Evolutionary conservation across 2,888 invertebrate genomes (phyloP), one percentile per base, ranked within the genome.

Genomic region (Plutella xylostella): DNA sequence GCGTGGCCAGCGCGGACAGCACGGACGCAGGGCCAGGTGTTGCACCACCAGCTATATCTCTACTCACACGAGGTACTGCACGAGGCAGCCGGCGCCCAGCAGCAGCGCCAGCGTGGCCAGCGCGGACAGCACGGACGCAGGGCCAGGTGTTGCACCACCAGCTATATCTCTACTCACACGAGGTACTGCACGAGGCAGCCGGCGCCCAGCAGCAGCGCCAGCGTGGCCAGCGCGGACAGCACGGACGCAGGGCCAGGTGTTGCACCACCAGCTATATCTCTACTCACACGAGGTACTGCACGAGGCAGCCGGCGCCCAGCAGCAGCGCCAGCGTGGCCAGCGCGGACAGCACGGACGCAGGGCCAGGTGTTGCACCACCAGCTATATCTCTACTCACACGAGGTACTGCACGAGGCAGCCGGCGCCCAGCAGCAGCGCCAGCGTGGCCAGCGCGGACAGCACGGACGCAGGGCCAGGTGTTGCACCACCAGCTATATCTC

Each of bases 161-260:
- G n/a, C n/a, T n/a, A n/a, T n/a, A n/a, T n/a, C n/a, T n/a, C n/a
- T n/a, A 56, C 56, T 60, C 54, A 55, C 57, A 92, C 90, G 57
- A 93, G 80, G 71, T 92, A 91, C 18, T 91, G 88, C 91, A 94
- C 92, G 47, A 92, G 85, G 68, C 92, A 94, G 15, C 93, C 93
- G 50, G 91, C 46, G 17, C 38, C 89, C n/a, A 49, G 59, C 51
- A 71, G 92, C 61, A 95, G 89, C 45, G 89, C 77, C 43, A 94
- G 85, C 12, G 95, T 93, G 45, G 90, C 91, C 43, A 94, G 62
- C 41, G 94, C 87, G 1, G 94, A 94, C 18, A 92, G 67, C 2
- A 90, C 87, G n/a, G 94, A 92, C n/a, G n/a, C n/a, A n/a, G n/a
- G n/a, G n/a, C n/a, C n/a, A n/a, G n/a, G n/a, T n/a, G n/a, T n/a